phyloP scores from a whole-genome alignment of 2,797 vertebrate genomes.

The Anguilla anguilla region DNA sequence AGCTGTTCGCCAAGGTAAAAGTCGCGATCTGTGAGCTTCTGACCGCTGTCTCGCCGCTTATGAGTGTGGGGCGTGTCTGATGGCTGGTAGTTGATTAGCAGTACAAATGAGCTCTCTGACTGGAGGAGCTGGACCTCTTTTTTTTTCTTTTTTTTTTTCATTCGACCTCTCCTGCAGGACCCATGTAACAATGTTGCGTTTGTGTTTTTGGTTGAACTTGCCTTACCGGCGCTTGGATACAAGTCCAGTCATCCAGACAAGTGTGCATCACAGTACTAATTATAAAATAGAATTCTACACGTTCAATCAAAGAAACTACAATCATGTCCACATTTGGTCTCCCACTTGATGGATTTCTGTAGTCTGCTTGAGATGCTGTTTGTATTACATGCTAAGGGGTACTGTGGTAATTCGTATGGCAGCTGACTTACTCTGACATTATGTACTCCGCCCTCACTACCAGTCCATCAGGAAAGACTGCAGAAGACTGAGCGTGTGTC shows the following conservation, averaged over 20 bases:
- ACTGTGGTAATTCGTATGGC: too few species aligned
- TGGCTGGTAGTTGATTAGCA: background rate
- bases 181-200: background rate
- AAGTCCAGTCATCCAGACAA: background rate
- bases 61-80: background rate
- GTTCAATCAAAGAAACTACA: background rate
- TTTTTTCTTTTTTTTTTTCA: background rate
- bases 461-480: background rate
- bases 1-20: constrained; percentile 95
- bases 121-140: background rate
- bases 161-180: background rate
- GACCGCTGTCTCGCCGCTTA: background rate
- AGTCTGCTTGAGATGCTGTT: background rate
- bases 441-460: background rate
- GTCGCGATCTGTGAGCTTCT: background rate
- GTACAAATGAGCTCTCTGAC: background rate
- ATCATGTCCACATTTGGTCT: background rate
- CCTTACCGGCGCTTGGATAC: background rate
- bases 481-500: background rate
- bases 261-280: background rate
- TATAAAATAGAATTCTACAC: background rate
- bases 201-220: too few species aligned
- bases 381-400: too few species aligned
- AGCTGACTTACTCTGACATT: background rate
- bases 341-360: background rate